These are phyloP conservation scores for Rhagonycha lutea DNA, from an alignment of 2,888 invertebrate genomes.

Conservation along the genomic window DNA sequence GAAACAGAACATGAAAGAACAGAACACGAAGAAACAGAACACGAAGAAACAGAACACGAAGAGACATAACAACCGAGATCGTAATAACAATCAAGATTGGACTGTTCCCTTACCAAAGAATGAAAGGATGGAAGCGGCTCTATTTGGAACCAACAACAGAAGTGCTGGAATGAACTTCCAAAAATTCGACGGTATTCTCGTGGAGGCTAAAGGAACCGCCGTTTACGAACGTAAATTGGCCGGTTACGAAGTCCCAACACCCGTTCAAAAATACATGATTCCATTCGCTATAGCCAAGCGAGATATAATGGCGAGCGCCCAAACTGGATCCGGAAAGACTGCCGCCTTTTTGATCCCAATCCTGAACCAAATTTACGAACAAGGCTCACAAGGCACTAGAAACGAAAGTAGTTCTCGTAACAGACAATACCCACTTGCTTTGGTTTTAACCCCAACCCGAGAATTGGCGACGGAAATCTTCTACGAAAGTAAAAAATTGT, in stretches of 20 bases:
- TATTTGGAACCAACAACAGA: slow-evolving; percentile 90
- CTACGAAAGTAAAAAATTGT: slow-evolving; percentile 97
- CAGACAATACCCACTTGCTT: slow-evolving; percentile 94
- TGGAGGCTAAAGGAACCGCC: slow-evolving; percentile 97
- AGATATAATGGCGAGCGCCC: slow-evolving; percentile 98
- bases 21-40: too few relatives aligned
- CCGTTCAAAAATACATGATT: slow-evolving; percentile 98
- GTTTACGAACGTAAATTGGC: slow-evolving; percentile 83
- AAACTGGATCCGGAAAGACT: too few relatives aligned
- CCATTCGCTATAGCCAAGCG: slow-evolving; percentile 91
- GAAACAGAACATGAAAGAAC: too few relatives aligned
- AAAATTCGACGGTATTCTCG: slow-evolving; percentile 99
- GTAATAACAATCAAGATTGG: too few relatives aligned
- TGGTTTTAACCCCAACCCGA: slow-evolving; percentile 96
- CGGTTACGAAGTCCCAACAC: slow-evolving; percentile 91
- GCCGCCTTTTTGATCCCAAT: slow-evolving; percentile 98
- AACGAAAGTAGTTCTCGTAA: slow-evolving; percentile 63
- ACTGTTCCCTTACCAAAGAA: too few relatives aligned
- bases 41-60: too few relatives aligned
- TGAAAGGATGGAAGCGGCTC: slow-evolving; percentile 83
- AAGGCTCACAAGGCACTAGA: slow-evolving; percentile 67
- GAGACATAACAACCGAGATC: too few relatives aligned
- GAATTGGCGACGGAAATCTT: slow-evolving; percentile 99
- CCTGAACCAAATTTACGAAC: slow-evolving; percentile 94
- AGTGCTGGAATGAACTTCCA: too few relatives aligned